phyloP scores from a whole-genome alignment of 2,113 vertebrate species.

The Anser brachyrhynchus region DNA sequence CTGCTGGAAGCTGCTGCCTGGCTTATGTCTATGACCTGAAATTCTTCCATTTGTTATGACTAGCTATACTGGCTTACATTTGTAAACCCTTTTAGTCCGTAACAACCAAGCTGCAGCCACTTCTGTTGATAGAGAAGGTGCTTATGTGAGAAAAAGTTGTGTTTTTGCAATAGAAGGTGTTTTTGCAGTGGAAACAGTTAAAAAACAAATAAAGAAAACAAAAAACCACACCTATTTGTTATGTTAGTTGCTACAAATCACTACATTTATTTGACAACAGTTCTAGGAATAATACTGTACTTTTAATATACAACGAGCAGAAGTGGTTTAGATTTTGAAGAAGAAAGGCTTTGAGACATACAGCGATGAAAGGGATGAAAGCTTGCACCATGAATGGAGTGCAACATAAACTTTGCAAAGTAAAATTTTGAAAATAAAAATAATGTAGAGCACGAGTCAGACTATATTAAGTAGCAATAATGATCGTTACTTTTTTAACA shows the following conservation, averaged over 20 bases:
- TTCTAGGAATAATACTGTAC: neutral
- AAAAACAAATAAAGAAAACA: neutral
- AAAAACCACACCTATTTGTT: neutral
- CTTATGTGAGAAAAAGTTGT: neutral
- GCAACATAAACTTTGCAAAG: neutral
- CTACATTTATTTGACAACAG: neutral
- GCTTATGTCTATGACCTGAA: neutral
- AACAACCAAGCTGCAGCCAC: neutral
- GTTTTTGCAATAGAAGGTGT: too few species aligned
- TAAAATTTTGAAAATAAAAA: neutral
- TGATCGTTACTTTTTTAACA: conserved; percentile 86
- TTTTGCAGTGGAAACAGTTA: neutral
- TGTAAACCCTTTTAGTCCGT: neutral
- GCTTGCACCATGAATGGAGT: neutral
- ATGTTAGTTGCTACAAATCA: neutral
- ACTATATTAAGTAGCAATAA: neutral
- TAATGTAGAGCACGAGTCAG: neutral
- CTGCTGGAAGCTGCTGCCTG: neutral
- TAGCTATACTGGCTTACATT: neutral
- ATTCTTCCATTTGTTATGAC: neutral
- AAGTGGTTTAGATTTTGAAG: neutral
- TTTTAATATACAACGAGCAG: neutral
- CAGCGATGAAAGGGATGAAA: neutral
- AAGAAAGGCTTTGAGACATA: neutral
- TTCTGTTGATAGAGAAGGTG: neutral